Evolutionary conservation across 2,113 vertebrate species (phyloP).

Genomic region (Pyrgilauda ruficollis): DNA sequence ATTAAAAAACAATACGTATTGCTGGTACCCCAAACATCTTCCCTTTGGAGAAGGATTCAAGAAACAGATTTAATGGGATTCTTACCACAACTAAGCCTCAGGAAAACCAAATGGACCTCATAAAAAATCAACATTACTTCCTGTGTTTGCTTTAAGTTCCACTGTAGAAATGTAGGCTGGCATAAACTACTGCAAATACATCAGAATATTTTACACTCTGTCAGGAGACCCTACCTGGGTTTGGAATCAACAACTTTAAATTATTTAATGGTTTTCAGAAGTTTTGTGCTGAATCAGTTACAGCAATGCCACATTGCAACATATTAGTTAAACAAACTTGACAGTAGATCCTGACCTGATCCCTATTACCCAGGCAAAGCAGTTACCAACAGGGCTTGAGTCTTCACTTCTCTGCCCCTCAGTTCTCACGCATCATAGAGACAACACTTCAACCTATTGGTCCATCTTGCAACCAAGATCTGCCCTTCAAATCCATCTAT

Average conservation of each 20-base stretch:
- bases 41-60: neutral
- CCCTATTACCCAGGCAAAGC: neutral
- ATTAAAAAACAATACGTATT: neutral
- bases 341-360: neutral
- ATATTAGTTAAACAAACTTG: neutral
- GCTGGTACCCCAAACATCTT: neutral
- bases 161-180: neutral
- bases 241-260: neutral
- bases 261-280: neutral
- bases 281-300: neutral
- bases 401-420: neutral
- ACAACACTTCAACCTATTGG: neutral
- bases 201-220: neutral
- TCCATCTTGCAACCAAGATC: neutral
- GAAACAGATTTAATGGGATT: neutral
- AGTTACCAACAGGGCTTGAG: rapidly evolving
- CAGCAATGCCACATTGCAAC: neutral
- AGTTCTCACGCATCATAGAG: neutral
- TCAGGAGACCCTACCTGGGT: neutral
- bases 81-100: neutral
- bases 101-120: neutral
- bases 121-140: neutral
- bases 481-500: neutral
- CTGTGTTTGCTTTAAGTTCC: neutral
- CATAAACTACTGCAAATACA: neutral